Evolutionary conservation across 2,888 invertebrate species (phyloP), one percentile per base, ranked within the genome.

Genomic region (Meandrusa payeni): DNA sequence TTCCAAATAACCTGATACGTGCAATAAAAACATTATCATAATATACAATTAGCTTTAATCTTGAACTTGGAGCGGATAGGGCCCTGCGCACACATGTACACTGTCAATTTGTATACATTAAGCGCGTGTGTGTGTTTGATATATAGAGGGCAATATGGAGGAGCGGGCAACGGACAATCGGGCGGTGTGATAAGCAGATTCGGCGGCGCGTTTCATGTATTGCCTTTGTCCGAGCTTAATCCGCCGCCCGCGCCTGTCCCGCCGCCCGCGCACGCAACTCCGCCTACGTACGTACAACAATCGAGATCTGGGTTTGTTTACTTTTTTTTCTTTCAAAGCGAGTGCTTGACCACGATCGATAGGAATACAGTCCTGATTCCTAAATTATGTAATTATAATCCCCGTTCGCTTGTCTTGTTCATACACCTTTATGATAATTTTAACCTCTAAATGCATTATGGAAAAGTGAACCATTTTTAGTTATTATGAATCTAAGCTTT

Each of bases 171-270:
- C 76, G 69, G 76, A 83, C 82, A 83, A 80, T 82, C 74, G 55
- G 55, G 54, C 73, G 68, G 71, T 61, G 70, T 65, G 85, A 85
- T 86, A 85, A 82, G 81, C 62, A 77, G 79, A 79, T 80, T 78
- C 71, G 77, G 75, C 86, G 86, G 85, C 69, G 50, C 75, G 61
- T 85, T 85, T 86, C 66, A 85, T 76, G 80, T 80, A 46, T 60
- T 60, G 69, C 78, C 80, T 86, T 85, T 85, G 81, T 81, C 77
- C 74, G 66, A 69, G 65, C 59, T 56, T 80, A 74, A 79, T 76
- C 77, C 77, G 70, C 83, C 78, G 78, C 71, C 59, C 50, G 48
- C 51, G 50, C 50, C 47, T 44, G 37, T 39, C 32, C 37, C 23
- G 9, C 56, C 64, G 59, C 60, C 61, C 62, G 29, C 38, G 28